Evolutionary conservation across 2,888 invertebrate genomes (phyloP).

Genomic region (Pseudoips prasinana): DNA sequence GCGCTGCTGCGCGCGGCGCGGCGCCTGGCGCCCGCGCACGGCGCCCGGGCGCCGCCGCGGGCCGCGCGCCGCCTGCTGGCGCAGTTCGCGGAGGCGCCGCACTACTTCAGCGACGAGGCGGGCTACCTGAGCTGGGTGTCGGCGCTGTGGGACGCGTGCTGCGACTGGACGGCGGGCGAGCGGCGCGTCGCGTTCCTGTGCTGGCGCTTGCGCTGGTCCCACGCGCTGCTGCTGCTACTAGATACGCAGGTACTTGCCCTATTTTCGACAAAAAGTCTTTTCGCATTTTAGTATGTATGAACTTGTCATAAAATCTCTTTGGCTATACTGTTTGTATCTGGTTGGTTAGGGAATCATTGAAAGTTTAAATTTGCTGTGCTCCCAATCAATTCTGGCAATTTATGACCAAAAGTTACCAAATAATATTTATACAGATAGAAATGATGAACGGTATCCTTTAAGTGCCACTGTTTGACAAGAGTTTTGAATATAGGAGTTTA

Average conservation of each 20-base stretch:
- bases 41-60: constrained; percentile 18
- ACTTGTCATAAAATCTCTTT: too few species aligned
- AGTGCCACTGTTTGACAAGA: too few species aligned
- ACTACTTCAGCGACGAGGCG: constrained; percentile 51
- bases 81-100: constrained; percentile 54
- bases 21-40: constrained; percentile 38
- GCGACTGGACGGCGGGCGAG: constrained; percentile 34
- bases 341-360: too few species aligned
- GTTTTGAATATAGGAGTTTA: too few species aligned
- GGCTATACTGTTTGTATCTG: too few species aligned
- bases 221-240: constrained; percentile 43
- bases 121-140: constrained; percentile 46
- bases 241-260: constrained; percentile 18
- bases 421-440: too few species aligned
- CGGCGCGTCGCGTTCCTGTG: constrained; percentile 50
- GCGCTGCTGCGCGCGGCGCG: constrained; percentile 34
- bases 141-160: constrained; percentile 53
- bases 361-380: too few species aligned
- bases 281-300: too few species aligned
- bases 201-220: constrained; percentile 66
- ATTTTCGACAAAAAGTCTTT: too few species aligned
- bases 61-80: constrained; percentile 34
- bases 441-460: too few species aligned
- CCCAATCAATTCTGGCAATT: too few species aligned
- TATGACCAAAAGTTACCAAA: too few species aligned